phyloP scores from a whole-genome alignment of 2,888 invertebrate species.

The Trichogramma dendrolimi region DNA sequence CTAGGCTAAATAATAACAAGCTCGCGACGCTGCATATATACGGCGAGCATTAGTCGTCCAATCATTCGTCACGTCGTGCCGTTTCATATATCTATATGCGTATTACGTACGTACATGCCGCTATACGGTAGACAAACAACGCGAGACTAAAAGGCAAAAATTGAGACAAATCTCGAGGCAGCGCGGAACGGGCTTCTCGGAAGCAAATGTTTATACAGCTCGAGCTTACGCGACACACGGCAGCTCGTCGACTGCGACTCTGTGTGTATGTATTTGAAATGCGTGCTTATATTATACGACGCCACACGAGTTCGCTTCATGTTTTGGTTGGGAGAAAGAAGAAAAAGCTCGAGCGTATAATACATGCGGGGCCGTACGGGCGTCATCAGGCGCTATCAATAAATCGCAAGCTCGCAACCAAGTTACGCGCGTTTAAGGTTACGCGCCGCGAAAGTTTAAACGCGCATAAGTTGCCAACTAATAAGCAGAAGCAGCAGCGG shows the following conservation, averaged over 20 bases:
- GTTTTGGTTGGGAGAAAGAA: too few species aligned
- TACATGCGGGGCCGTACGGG: too few species aligned
- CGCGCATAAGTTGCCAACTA: conserved; percentile 47
- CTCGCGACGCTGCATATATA: conserved; percentile 32
- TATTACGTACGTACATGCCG: too few species aligned
- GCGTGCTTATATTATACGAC: too few species aligned
- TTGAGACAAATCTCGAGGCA: conserved; percentile 20
- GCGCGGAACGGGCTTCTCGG: too few species aligned
- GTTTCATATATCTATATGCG: not conserved
- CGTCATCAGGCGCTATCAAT: conserved; percentile 23
- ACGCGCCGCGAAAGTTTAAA: conserved; percentile 33
- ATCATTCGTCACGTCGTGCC: not conserved
- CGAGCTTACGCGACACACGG: too few species aligned
- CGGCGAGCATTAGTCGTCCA: conserved; percentile 45
- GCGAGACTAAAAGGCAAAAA: conserved; percentile 16
- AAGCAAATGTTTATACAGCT: too few species aligned
- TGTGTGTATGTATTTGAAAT: too few species aligned
- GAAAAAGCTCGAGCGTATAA: too few species aligned
- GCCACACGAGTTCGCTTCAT: too few species aligned
- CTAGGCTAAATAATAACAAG: conserved; percentile 36
- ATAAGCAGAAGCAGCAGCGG: conserved; percentile 36
- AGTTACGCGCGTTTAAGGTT: conserved; percentile 17
- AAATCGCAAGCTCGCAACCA: conserved; percentile 19
- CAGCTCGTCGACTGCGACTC: too few species aligned
- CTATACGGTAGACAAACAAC: too few species aligned